Percentiles rank a stretch among this genome's conserved stretches.
phyloP scores from a whole-genome alignment of 1,140 invertebrate species.

The Drosophila miranda region DNA sequence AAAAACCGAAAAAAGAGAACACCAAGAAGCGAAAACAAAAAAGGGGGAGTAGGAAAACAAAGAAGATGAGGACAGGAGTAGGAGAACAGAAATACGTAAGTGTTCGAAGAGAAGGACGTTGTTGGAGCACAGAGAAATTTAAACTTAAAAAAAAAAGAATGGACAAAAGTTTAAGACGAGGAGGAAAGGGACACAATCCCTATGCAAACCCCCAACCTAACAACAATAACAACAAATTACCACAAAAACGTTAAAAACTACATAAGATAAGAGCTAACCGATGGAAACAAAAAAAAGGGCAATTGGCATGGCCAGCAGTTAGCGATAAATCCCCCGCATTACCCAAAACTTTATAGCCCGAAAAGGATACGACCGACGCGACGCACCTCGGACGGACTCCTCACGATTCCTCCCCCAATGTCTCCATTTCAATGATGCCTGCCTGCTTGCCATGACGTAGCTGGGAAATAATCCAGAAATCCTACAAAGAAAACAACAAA shows the following conservation, averaged over 20 bases:
- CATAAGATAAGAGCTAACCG: constrained; percentile 37
- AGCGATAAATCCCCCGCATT: constrained; percentile 31
- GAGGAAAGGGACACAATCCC: too few relatives aligned
- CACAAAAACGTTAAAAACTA: not conserved
- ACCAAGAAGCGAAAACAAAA: constrained; percentile 11
- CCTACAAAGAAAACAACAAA: constrained; percentile 46
- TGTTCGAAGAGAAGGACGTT: too few relatives aligned
- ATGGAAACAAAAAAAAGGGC: constrained; percentile 17
- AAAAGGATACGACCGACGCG: constrained; percentile 18
- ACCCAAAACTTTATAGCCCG: constrained; percentile 27
- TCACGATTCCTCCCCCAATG: not conserved
- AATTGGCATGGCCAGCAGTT: constrained; percentile 37
- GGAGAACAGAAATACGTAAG: too few relatives aligned
- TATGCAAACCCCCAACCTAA: not conserved
- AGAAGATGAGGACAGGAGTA: not conserved
- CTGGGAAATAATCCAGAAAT: constrained; percentile 41
- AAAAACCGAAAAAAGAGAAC: constrained; percentile 12
- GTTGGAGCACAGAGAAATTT: not conserved
- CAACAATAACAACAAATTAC: constrained; percentile 38
- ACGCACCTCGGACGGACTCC: constrained; percentile 22
- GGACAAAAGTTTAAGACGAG: constrained; percentile 1
- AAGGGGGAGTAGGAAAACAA: not conserved
- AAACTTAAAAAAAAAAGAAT: constrained; percentile 17
- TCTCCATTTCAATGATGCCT: too few relatives aligned
- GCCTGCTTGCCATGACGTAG: constrained; percentile 24